phyloP scores from a whole-genome alignment of 1,140 invertebrate genomes.

The Apis cerana region DNA sequence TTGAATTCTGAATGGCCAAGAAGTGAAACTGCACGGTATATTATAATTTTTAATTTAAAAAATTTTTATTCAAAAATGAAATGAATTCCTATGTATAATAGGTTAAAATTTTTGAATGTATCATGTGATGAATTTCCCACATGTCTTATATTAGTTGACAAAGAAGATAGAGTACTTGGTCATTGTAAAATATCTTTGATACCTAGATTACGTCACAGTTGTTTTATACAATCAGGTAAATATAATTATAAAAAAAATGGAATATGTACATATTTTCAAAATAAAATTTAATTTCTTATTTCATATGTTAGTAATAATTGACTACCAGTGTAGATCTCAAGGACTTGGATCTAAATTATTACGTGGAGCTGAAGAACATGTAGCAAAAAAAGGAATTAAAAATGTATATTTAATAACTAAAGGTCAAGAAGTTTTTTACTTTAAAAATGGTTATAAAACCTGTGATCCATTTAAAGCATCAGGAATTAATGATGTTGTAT shows the following conservation, averaged over 20 bases:
- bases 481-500: slow-evolving; percentile 73
- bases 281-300: slow-evolving; percentile 10
- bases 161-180: slow-evolving; percentile 84
- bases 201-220: slow-evolving; percentile 84
- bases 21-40: slow-evolving; percentile 86
- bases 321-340: slow-evolving; percentile 85
- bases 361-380: slow-evolving; percentile 86
- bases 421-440: slow-evolving; percentile 89
- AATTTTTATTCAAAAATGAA: not conserved
- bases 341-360: slow-evolving; percentile 88
- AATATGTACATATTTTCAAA: not conserved
- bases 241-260: not conserved
- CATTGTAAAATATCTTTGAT: slow-evolving; percentile 89
- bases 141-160: slow-evolving; percentile 85
- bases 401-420: slow-evolving; percentile 88
- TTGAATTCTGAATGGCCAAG: slow-evolving; percentile 91
- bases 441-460: slow-evolving; percentile 86
- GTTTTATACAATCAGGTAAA: slow-evolving; percentile 87
- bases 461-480: slow-evolving; percentile 88
- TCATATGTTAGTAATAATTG: slow-evolving; percentile 85
- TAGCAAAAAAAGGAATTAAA: slow-evolving; percentile 83
- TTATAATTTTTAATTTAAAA: slow-evolving; percentile 26
- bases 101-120: slow-evolving; percentile 85
- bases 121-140: slow-evolving; percentile 88
- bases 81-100: slow-evolving; percentile 54